Base-by-base conservation (phyloP, 2,888 invertebrate species). In the Hyposoter dolosus region DNA sequence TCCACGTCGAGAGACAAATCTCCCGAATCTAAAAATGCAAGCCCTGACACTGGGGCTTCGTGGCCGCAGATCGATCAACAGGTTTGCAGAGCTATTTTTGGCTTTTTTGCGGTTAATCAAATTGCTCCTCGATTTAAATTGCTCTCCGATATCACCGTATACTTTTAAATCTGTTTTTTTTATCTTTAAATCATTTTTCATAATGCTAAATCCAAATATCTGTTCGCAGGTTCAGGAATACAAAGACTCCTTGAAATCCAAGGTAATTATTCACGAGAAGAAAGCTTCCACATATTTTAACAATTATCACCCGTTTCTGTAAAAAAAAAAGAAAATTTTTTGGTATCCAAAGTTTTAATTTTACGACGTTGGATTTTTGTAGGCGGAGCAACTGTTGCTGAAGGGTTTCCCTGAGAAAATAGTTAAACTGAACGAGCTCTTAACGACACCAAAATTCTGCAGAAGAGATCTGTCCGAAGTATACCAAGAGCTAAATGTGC, bases 371-470 rank as follows among this genome's bases (percentile, higher is more conserved):
- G 12, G 1, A 60, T 60, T 28, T 28, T 60, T 60, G 4, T 89
- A 95, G 95, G 98, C 98, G 15, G 99, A 99, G 93, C 96, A 97
- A 89, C 95, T 99, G 86, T 97, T 99, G 84, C 95, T 98, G 85
- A 97, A 97, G 94, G 98, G 97, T 71, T 99, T 99, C 94, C 99
- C 99, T 12, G 97, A 98, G 92, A 99, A 98, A 94, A 99, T 99
- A 90, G 97, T 98, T 9, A 97, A 97, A 93, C 95, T 99, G 86
- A 98, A 99, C 95, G 97, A 97, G 89, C 95, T 99, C 84, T 95
- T 99, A 90, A 97, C 98, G 93, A 98, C 98, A 43, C 95, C 97
- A 82, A 96, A 97, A 93, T 98, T 99, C 93, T 96, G 96, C 91
- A 96, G 97, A 91, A 96, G 97, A 87, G 96, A 97, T 92, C 96